Conservation (phyloP, 2,797 vertebrate genomes). For the Alcedo quadribrachys region DNA sequence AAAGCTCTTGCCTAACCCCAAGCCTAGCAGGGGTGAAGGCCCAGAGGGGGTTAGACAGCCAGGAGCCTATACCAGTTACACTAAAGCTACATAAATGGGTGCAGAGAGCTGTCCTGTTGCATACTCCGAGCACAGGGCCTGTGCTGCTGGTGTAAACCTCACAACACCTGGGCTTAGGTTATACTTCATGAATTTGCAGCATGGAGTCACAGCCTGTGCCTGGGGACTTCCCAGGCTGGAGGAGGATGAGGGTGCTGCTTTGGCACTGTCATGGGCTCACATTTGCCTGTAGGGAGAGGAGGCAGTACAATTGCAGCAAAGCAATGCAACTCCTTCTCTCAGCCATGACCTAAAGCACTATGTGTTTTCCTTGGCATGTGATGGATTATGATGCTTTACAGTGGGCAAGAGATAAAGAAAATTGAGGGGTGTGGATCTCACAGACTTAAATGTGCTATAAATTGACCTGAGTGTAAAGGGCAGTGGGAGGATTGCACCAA, state of each 20-base stretch:
- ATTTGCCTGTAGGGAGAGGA: neutral
- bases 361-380: neutral
- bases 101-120: neutral
- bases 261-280: neutral
- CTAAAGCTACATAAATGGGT: neutral
- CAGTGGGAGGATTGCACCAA: neutral
- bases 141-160: neutral
- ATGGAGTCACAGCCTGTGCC: neutral
- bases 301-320: neutral
- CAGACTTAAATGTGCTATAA: neutral
- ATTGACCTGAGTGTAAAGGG: neutral
- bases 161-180: neutral
- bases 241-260: neutral
- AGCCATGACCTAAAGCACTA: neutral
- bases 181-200: fast-evolving
- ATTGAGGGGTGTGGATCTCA: neutral
- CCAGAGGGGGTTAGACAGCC: neutral
- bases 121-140: fast-evolving
- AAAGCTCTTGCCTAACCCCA: neutral
- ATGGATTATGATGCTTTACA: neutral
- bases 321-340: neutral
- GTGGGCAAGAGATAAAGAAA: neutral
- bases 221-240: neutral
- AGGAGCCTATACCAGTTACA: neutral
- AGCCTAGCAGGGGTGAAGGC: neutral